Conservation (phyloP, 2,888 invertebrate genomes). For the Phymatocera aterrima region DNA sequence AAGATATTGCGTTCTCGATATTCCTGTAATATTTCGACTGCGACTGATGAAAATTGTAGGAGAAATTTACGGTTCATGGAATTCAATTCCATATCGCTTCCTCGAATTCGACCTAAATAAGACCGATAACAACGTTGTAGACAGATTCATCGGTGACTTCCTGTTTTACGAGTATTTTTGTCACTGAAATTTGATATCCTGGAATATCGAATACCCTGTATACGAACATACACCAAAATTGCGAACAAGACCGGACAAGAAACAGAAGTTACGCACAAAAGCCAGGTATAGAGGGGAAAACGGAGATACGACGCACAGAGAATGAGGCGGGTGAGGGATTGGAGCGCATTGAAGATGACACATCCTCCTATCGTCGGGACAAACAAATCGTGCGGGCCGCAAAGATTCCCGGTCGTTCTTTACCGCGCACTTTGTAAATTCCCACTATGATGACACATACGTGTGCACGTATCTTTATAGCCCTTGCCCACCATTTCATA, state of each 20-base stretch:
- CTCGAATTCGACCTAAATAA: not conserved
- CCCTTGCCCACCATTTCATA: constrained; percentile 18
- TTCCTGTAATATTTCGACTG: too few relatives aligned
- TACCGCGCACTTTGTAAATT: constrained; percentile 10
- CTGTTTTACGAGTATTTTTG: too few relatives aligned
- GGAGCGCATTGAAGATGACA: constrained; percentile 32
- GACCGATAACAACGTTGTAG: not conserved
- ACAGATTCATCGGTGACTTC: not conserved
- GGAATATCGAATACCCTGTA: too few relatives aligned
- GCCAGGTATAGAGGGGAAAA: not conserved
- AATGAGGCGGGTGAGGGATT: constrained; percentile 14
- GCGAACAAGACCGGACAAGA: not conserved
- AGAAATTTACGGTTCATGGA: not conserved
- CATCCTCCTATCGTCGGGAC: constrained; percentile 10
- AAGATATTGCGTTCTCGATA: too few relatives aligned
- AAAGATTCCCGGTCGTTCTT: constrained; percentile 12
- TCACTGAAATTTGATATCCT: too few relatives aligned
- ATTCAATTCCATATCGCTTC: not conserved
- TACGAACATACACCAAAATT: too few relatives aligned
- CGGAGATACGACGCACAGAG: not conserved
- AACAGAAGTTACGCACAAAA: not conserved
- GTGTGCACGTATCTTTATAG: constrained; percentile 17
- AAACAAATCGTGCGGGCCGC: not conserved
- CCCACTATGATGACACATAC: not conserved
- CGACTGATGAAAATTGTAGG: too few relatives aligned